A percentile compares a stretch with the other conserved stretches of the same genome.
phyloP scores from a whole-genome alignment of 1,140 invertebrate genomes.

The Micrasema longulum region DNA sequence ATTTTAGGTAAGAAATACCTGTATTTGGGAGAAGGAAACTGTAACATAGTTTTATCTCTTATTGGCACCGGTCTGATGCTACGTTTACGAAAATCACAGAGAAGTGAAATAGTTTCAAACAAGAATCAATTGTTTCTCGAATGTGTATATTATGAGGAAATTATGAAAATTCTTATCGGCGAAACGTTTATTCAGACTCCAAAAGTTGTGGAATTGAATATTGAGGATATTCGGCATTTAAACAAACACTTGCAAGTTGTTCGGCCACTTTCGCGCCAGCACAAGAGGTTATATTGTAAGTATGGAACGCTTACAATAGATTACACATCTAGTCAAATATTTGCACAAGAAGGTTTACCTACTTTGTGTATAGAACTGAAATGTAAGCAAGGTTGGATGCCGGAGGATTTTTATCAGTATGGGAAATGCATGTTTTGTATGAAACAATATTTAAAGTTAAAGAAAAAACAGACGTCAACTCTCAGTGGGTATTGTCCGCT shows the following conservation, averaged over 20 bases:
- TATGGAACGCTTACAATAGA: conserved; percentile 62
- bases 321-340: conserved; percentile 58
- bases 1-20: conserved; percentile 41
- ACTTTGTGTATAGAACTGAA: conserved; percentile 79
- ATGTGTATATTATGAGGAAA: conserved; percentile 58
- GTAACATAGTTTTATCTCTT: conserved; percentile 62
- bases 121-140: conserved; percentile 32
- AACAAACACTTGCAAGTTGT: conserved; percentile 53
- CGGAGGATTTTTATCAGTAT: conserved; percentile 62
- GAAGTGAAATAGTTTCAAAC: background rate
- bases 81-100: conserved; percentile 44
- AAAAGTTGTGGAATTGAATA: conserved; percentile 57
- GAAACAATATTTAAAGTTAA: conserved; percentile 77
- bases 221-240: conserved; percentile 56
- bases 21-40: conserved; percentile 66
- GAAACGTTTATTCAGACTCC: conserved; percentile 51
- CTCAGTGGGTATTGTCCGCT: conserved; percentile 78
- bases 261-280: conserved; percentile 59
- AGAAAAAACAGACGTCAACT: conserved; percentile 64
- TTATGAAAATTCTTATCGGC: conserved; percentile 60
- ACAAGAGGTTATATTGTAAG: conserved; percentile 58
- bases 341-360: conserved; percentile 55
- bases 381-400: conserved; percentile 80
- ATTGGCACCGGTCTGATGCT: conserved; percentile 32
- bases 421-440: conserved; percentile 78